Evolutionary conservation across 2,797 vertebrate genomes (phyloP), one percentile per base, ranked within the genome.

Genomic region (Oceanodroma leucorhoa): DNA sequence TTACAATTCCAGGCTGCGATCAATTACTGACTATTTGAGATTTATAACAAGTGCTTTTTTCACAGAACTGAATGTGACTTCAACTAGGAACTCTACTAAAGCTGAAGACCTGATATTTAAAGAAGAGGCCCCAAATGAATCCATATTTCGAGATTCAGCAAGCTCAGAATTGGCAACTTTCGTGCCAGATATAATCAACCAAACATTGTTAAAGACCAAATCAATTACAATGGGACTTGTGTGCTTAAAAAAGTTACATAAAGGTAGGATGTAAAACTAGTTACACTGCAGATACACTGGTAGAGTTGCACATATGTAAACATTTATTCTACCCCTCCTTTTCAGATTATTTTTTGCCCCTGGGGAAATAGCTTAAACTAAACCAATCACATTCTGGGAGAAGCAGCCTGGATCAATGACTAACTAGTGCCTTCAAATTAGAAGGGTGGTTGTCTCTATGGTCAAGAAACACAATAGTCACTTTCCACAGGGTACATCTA

Each of bases 21-120:
- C 89, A 93, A n/a, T 94, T 81, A 57, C 79, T 26, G n/a, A 58
- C 41, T 92, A 87, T 89, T 89, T 93, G 93, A 94, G 64, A 78
- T 93, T 97, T 90, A 88, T 55, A 93, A 80, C 64, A 93, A 80
- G 32, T 72, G 58, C 14, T 84, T 73, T 77, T 90, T 91, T 72
- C 78, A 77, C 51, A 41, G 65, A 85, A 58, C 3, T 22, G 67
- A 64, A 21, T 46, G 46, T 70, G 51, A 89, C 80, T 91, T 73
- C 45, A 64, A 40, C 20, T 55, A 45, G 81, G 38, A 87, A 53
- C 61, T 65, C 57, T 71, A 17, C 16, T 36, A 24, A 85, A 91
- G 43, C 23, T 70, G 69, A 83, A 71, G 30, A 79, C 60, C 61
- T 66, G 58, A 65, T 83, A 24, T 62, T 78, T 73, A 67, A 88